These are phyloP conservation scores for Stercorarius parasiticus DNA, from an alignment of 2,113 vertebrate species.

Conservation along the genomic window DNA sequence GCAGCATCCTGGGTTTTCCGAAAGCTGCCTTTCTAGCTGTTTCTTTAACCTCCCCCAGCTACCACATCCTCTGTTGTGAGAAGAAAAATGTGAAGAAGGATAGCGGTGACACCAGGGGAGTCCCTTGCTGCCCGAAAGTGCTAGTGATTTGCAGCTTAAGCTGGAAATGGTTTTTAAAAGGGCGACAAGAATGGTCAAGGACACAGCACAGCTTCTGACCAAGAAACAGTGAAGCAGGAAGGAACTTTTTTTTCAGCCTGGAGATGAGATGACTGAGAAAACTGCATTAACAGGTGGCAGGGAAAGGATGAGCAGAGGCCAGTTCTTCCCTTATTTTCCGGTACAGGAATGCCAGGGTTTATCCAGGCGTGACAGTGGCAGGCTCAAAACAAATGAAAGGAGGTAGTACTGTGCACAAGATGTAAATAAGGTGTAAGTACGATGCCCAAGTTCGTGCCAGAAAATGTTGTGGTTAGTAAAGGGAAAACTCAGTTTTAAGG, in stretches of 20 bases:
- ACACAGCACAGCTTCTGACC: background rate
- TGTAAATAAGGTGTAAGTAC: background rate
- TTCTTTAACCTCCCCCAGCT: background rate
- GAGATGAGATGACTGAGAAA: background rate
- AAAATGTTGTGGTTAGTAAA: background rate
- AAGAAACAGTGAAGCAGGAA: background rate
- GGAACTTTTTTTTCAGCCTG: background rate
- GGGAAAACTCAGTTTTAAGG: background rate
- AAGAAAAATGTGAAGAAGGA: background rate
- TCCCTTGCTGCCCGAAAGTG: background rate
- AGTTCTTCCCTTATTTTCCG: background rate
- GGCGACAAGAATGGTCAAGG: background rate
- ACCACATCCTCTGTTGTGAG: background rate
- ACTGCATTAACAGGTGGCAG: fast-evolving
- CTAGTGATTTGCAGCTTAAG: background rate
- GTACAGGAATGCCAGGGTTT: background rate
- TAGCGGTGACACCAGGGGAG: background rate
- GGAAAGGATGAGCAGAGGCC: background rate
- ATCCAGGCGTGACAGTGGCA: background rate
- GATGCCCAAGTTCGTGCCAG: background rate
- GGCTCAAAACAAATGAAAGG: background rate
- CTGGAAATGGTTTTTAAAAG: background rate
- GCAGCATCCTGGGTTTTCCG: background rate
- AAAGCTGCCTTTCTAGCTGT: background rate
- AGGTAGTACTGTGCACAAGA: background rate